Evolutionary conservation across 1,140 invertebrate species (phyloP).

Genomic region (Drosophila micromelanica): DNA sequence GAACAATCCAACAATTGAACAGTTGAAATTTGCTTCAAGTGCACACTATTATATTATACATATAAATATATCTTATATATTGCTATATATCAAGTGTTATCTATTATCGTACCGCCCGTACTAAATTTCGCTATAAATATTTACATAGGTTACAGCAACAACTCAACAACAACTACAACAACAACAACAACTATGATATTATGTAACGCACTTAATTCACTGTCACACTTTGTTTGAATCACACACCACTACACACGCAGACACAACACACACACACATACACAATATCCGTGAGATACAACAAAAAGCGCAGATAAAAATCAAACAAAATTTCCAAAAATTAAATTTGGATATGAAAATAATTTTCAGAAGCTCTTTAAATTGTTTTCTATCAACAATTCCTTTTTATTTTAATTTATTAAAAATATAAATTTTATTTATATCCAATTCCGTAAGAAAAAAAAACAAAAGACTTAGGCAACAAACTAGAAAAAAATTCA

Average conservation of each 20-base stretch:
- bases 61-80: slow-evolving; percentile 53
- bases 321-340: background rate
- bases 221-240: slow-evolving; percentile 60
- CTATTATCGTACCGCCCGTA: slow-evolving; percentile 54
- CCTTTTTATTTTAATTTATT: background rate
- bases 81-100: slow-evolving; percentile 53
- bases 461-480: slow-evolving; percentile 72
- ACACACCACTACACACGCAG: slow-evolving; percentile 55
- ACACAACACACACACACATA: slow-evolving; percentile 37
- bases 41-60: slow-evolving; percentile 52
- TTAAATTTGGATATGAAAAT: background rate
- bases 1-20: slow-evolving; percentile 56
- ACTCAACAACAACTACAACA: slow-evolving; percentile 43
- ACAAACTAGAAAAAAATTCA: slow-evolving; percentile 48
- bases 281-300: slow-evolving; percentile 15
- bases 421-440: background rate
- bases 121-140: slow-evolving; percentile 63
- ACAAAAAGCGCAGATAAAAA: slow-evolving; percentile 27
- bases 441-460: background rate
- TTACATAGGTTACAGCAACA: slow-evolving; percentile 63
- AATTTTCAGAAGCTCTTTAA: background rate
- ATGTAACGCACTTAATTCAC: slow-evolving; percentile 75
- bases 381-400: background rate
- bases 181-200: slow-evolving; percentile 50
- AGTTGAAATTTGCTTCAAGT: slow-evolving; percentile 72